phyloP scores from a whole-genome alignment of 2,888 invertebrate genomes.

The Ichneumoninae sp. region DNA sequence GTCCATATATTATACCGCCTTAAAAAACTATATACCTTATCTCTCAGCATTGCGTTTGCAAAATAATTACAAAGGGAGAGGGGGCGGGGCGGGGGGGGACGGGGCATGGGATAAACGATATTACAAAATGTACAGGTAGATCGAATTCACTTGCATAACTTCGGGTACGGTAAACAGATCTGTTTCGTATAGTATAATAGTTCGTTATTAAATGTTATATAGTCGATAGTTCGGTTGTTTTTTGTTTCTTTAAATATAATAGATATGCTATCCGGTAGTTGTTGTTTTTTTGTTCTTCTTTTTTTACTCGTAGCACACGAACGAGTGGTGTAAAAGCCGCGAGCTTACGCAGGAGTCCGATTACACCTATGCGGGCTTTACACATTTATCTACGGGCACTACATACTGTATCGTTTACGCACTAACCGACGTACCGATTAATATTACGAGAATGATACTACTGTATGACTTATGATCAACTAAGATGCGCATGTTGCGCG shows the following conservation, averaged over 20 bases:
- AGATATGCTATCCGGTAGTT: slow-evolving; percentile 26
- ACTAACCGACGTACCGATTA: slow-evolving; percentile 28
- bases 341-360: slow-evolving; percentile 3
- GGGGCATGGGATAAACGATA: slow-evolving; percentile 72
- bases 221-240: slow-evolving; percentile 44
- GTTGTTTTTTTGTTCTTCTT: slow-evolving; percentile 24
- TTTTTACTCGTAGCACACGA: slow-evolving; percentile 38
- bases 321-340: slow-evolving; percentile 26
- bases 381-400: slow-evolving; percentile 18
- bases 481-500: slow-evolving; percentile 33
- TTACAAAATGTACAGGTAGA: slow-evolving; percentile 83
- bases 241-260: slow-evolving; percentile 50
- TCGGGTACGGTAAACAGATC: slow-evolving; percentile 70
- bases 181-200: slow-evolving; percentile 59
- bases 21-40: slow-evolving; percentile 79
- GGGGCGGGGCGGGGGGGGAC: background rate
- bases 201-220: slow-evolving; percentile 48
- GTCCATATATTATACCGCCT: slow-evolving; percentile 81
- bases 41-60: slow-evolving; percentile 73
- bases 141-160: slow-evolving; percentile 78
- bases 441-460: slow-evolving; percentile 38
- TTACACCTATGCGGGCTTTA: slow-evolving; percentile 14
- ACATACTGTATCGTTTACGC: slow-evolving; percentile 2
- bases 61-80: slow-evolving; percentile 81
- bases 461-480: slow-evolving; percentile 47